Base-by-base conservation (phyloP, 2,888 invertebrate species). In the Cantharis flavilabris region DNA sequence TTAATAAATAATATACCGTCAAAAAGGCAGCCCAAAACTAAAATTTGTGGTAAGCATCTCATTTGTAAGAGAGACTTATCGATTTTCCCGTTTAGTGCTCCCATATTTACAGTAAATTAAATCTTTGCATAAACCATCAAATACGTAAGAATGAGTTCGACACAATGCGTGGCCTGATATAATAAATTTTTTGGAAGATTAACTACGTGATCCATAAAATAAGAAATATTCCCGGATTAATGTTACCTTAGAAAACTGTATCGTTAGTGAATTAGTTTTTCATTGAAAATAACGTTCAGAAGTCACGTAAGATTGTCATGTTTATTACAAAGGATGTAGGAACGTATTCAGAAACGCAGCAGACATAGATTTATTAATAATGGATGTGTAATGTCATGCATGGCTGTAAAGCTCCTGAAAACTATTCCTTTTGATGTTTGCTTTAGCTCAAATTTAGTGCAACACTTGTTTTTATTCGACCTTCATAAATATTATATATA, bases 261-360 rank as follows among this genome's bases (percentile, higher is more conserved):
- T n/a, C 20, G n/a, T 26, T 20, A 26, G 20, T 49, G 49, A 49
- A 49, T 49, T 49, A 49, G 49, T 26, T 67, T 67, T 65, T 67
- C 26, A 67, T 67, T 23, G 67, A 67, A 26, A 67, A 13, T 67
- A 67, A 67, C 65, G 65, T 23, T 23, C 26, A 18, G 26, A 67
- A 67, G 65, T 67, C 65, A 67, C 65, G 65, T 67, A 67, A 67
- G 5, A 67, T 64, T 64, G 65, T 23, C 65, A 67, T 67, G 65
- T 67, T 67, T 67, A 67, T 67, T 16, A 26, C 4, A 67, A n/a
- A 3, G 9, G 26, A 13, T 64, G 64, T 23, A 18, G 23, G 4
- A 23, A 9, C 11, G 64, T 18, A 18, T 18, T 64, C 18, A 23
- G 9, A 23, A 67, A n/a, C n/a, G 65, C 16, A n/a, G 9, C 65